Percentiles rank a stretch among this genome's conserved stretches.
Evolutionary conservation across 2,797 vertebrate species (phyloP).

Genomic region (Enteromius viviparus): DNA sequence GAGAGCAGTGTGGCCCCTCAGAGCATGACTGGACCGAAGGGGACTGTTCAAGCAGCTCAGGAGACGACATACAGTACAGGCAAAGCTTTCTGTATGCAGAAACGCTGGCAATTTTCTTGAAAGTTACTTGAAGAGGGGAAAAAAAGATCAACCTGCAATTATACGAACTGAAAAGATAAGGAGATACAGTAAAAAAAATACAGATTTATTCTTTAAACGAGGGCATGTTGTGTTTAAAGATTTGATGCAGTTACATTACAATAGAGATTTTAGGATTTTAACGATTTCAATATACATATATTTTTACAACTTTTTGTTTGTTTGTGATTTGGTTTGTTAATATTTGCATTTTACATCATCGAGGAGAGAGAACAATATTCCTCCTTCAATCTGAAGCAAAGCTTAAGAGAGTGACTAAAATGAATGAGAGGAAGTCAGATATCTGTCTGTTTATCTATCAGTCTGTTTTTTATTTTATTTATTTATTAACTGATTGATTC

Average conservation of each 20-base stretch:
- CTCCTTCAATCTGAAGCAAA: constrained; percentile 15
- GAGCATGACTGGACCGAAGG: constrained; percentile 25
- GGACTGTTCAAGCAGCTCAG: constrained; percentile 37
- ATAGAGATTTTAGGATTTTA: neutral
- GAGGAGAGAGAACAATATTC: neutral
- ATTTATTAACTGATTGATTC: neutral
- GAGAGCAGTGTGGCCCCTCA: constrained; percentile 41
- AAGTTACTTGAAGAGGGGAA: constrained; percentile 60
- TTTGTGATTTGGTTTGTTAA: neutral
- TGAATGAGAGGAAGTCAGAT: neutral
- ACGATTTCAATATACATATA: constrained; percentile 9
- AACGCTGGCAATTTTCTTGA: neutral
- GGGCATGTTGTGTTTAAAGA: constrained; percentile 46
- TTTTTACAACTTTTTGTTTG: constrained; percentile 30
- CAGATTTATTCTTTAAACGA: constrained; percentile 36
- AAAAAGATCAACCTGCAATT: constrained; percentile 35
- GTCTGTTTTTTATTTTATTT: neutral
- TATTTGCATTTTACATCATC: constrained; percentile 13
- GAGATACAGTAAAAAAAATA: neutral
- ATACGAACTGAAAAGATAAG: constrained; percentile 42
- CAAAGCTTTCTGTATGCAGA: neutral
- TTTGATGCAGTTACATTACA: constrained; percentile 28
- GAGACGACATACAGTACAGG: constrained; percentile 20
- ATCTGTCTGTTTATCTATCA: neutral
- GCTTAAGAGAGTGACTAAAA: neutral